Evolutionary conservation across 35 echinoderm and acorn worm genomes (phyloP).

Genomic region (Anneissia japonica): DNA sequence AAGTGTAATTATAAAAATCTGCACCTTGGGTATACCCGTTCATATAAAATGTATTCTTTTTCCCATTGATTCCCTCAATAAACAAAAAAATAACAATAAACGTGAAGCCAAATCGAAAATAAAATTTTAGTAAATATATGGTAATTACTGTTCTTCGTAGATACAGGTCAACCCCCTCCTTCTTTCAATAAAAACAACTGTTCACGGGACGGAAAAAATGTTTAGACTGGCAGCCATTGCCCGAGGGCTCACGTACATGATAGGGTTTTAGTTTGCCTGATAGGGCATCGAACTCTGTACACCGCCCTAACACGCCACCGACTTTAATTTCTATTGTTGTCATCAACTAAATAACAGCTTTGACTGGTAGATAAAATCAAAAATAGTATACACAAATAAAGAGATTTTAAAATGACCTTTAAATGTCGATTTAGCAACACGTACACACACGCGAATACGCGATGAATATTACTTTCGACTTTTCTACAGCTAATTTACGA

Average conservation of each 20-base stretch:
- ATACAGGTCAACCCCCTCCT: not conserved
- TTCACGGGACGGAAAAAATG: not conserved
- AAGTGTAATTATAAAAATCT: no score
- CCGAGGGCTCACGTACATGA: not conserved
- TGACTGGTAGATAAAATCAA: not conserved
- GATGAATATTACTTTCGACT: no score
- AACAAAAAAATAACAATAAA: no score
- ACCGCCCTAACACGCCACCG: not conserved
- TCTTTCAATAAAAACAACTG: not conserved
- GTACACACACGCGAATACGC: not conserved
- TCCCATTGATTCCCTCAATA: no score
- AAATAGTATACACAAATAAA: not conserved
- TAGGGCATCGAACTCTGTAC: not conserved
- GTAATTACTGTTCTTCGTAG: not conserved
- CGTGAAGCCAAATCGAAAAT: no score
- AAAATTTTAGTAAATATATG: no score
- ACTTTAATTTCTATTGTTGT: not conserved
- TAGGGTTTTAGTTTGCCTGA: not conserved
- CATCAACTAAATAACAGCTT: not conserved
- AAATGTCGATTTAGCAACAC: not conserved
- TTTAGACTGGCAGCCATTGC: not conserved
- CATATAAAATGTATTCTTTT: no score
- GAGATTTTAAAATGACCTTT: not conserved
- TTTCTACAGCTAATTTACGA: no score
- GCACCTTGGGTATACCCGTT: no score